Base-by-base conservation (phyloP, 2,888 invertebrate species). In the Girardia tigrina region DNA sequence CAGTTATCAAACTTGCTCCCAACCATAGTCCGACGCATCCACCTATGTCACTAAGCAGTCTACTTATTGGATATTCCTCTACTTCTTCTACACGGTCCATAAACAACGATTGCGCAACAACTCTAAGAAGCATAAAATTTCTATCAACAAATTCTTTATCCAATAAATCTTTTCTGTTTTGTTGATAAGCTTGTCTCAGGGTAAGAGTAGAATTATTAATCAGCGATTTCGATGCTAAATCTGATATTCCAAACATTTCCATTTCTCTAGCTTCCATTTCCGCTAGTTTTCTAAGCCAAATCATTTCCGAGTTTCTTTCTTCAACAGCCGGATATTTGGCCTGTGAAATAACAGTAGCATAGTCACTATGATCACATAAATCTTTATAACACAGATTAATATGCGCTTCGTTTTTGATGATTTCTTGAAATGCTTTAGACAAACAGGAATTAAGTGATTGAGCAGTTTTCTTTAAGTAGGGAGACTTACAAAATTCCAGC, bases 11-110 rank as follows among this genome's bases (percentile, higher is more conserved):
- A 42, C 73, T 75, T 1, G 76, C 76, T 6, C 76, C 76, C 20
- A 76, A 26, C 76, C 76, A 76, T 27, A 76, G 70, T 1, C 76
- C 76, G 26, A 76, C 74, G 29, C 69, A 70, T n/a, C 76, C 76
- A 27, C 76, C 76, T 56, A 76, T 75, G 20, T 76, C 76, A 74
- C 73, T 76, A 0, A 76, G 29, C 23, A 76, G 27, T 20, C 76
- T 26, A 75, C 76, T 76, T 4, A 76, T 16, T 16, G 76, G 76
- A 70, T 76, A 76, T 70, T 76, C 76, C 27, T 76, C 75, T 27
- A 27, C 42, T 75, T 76, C 76, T 29, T 29, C 73, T 28, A 76
- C 76, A 23, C 28, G 56, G 56, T 76, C 76, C 69, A 75, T 69
- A 26, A 76, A 76, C 8, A 76, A n/a, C 12, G 76, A 76, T 12